Evolutionary conservation across 1,140 invertebrate genomes (phyloP), one percentile per base, ranked within the genome.

Genomic region (Trachelipus rathkii): DNA sequence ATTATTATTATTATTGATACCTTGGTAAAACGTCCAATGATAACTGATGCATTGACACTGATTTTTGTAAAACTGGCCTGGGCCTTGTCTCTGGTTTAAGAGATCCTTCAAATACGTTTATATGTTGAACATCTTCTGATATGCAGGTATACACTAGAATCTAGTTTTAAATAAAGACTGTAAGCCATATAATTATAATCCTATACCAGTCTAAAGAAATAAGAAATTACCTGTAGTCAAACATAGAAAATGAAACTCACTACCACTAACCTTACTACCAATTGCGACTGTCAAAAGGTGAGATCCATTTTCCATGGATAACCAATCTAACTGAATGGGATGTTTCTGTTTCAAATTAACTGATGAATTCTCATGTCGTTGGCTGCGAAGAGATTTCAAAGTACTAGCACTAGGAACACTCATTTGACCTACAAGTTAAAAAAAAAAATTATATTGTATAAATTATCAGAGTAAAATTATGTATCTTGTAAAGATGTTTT

Each of bases 291-390:
- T 99, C 9, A 99, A 86, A 81, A 99, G 95, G 85, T 99, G 97
- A 0, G 95, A 96, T 3, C 97, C 97, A 86, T 99, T 97, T 84
- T 99, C 97, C 81, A 97, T 97, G 0, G 96, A 98, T 4, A 98
- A 96, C 97, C 97, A 99, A 86, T 99, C 97, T 44, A 99, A 85
- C 83, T 97, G 95, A 0, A 99, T 94, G 21, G 87, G 81, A 73
- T 87, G 87, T 81, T 87, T 87, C 80, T 87, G 87, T 43, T 78
- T 81, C 44, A 79, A 77, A 69, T 60, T 71, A 11, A 81, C 82
- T 78, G 70, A 81, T 74, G 77, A 77, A 82, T 83, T 72, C 80
- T 82, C 74, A 78, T 76, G 77, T 9, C 72, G 50, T 43, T 81
- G 74, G 21, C 92, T 93, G 50, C 92, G 88, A 43, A 97, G 85